Percentiles rank a stretch among this genome's conserved stretches.
Conservation (phyloP, 2,113 vertebrate species). For the Podiceps cristatus region DNA sequence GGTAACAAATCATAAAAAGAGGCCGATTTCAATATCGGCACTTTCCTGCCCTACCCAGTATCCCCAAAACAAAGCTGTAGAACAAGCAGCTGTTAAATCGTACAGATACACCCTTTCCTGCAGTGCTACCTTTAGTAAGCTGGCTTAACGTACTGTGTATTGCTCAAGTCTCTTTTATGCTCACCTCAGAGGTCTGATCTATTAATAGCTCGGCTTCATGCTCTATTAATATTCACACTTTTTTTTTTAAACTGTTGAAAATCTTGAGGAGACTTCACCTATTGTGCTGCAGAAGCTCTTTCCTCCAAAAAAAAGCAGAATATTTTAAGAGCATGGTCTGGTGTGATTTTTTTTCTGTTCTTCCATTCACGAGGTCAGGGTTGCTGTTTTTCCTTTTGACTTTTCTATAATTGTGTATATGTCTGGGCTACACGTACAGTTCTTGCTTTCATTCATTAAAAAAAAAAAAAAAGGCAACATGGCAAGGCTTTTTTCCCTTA, state of each 20-base stretch:
- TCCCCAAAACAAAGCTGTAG: neutral
- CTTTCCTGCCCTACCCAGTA: neutral
- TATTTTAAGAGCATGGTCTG: neutral
- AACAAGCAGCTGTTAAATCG: neutral
- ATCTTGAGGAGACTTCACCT: constrained; percentile 12
- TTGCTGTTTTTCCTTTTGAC: neutral
- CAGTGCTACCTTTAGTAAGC: neutral
- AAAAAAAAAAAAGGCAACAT: neutral
- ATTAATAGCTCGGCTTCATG: constrained; percentile 61
- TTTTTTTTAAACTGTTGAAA: constrained; percentile 20
- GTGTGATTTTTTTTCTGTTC: neutral
- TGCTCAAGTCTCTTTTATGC: constrained; percentile 21
- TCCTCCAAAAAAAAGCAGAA: neutral
- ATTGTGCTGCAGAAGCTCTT: constrained; percentile 6
- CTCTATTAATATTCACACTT: constrained; percentile 60
- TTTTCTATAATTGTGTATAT: neutral
- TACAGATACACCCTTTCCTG: neutral
- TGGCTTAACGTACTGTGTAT: neutral
- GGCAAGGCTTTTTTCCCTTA: neutral
- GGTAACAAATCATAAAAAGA: neutral
- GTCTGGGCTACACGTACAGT: neutral
- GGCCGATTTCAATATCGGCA: neutral
- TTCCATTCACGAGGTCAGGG: neutral
- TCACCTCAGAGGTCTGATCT: constrained; percentile 37
- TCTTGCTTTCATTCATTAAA: neutral